Percentiles rank a stretch among this genome's conserved stretches.
Evolutionary conservation across 2,113 vertebrate species (phyloP).

Genomic region (Muscicapa adusta): DNA sequence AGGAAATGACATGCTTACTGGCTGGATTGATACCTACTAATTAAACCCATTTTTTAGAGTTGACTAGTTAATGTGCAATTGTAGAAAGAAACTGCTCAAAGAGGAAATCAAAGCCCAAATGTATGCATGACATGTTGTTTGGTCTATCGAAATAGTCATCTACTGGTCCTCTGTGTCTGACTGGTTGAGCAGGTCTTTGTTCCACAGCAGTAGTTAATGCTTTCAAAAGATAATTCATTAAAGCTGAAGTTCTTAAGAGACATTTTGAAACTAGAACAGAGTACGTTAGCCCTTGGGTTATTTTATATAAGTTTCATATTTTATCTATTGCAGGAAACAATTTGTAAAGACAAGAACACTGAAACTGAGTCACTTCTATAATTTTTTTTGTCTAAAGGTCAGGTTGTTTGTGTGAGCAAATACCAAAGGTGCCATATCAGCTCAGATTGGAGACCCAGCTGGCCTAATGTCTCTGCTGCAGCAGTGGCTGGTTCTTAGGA

Average conservation of each 20-base stretch:
- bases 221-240: constrained; percentile 44
- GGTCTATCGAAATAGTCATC: background rate
- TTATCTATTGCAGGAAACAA: background rate
- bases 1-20: constrained; percentile 4
- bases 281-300: constrained; percentile 3
- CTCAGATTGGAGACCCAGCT: background rate
- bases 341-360: constrained; percentile 17
- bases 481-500: background rate
- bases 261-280: constrained; percentile 7
- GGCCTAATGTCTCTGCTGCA: background rate
- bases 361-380: constrained; percentile 33
- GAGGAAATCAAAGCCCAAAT: background rate
- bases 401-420: constrained; percentile 58
- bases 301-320: constrained; percentile 21
- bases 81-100: constrained; percentile 1
- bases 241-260: background rate
- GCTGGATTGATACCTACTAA: constrained; percentile 4
- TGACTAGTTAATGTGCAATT: constrained; percentile 16
- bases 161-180: background rate
- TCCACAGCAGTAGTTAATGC: background rate
- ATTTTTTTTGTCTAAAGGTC: constrained; percentile 27
- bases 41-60: constrained; percentile 27
- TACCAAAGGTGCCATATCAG: constrained; percentile 35
- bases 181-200: constrained; percentile 52
- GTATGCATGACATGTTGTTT: background rate